Base-by-base conservation (phyloP, 2,113 vertebrate species). In the Rallus limicola region DNA sequence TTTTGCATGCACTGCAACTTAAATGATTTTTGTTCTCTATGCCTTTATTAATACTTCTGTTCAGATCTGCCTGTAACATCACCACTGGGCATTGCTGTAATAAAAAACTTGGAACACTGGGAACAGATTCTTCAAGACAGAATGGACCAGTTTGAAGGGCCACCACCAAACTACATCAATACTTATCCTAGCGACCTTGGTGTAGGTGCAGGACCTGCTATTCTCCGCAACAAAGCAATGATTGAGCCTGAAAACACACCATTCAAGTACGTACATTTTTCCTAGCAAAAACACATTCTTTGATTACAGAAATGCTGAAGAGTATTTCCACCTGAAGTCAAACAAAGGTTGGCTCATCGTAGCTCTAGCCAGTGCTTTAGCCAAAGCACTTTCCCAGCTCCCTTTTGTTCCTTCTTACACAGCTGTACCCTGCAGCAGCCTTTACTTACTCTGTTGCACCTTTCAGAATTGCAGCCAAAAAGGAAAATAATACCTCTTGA, bases 171-270 rank as follows among this genome's bases (percentile, higher is more conserved):
- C 97, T 99, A 99, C 97, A 99, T 99, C 95, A 99, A 99, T 95
- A 99, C 99, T 48, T 99, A 98, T 38, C 99, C 99, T 23, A 97
- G 98, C 82, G 99, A 99, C 92, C 64, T 98, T 70, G 98, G 98
- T 8, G 89, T 96, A 14, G 99, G 99, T 63, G 98, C 98, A 19
- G 99, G 99, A 65, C 99, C 99, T 31, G 99, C 99, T 88, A 71
- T 99, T 59, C 98, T 99, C 60, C 98, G 99, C 82, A 99, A 99
- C 95, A 99, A 99, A 98, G 99, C 99, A 60, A 99, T 99, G 99
- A 98, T 99, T 87, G 99, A 99, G 91, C 98, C 99, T 36, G 99
- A 99, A 96, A 99, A 99, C 97, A 99, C 99, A 26, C 99, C 99
- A 3, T 99, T 99, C 98, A 99, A 99, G 99, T 99, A 97, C 97